Conservation (phyloP, 2,888 invertebrate species). For the Drosophila prolongata region DNA sequence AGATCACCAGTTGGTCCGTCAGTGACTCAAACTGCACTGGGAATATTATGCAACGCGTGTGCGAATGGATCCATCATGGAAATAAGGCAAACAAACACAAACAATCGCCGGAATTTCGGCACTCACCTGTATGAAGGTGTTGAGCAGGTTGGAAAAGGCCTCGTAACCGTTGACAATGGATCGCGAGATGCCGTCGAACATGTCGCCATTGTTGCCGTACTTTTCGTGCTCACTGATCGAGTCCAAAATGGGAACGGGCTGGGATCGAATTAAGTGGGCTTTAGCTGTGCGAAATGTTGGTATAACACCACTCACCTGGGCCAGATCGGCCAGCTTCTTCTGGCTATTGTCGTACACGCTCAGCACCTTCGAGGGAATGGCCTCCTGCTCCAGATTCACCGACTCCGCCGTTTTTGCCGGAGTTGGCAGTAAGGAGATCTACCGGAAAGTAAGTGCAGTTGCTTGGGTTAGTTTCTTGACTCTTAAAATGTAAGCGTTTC, state of each 20-base stretch:
- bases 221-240: slow-evolving; percentile 91
- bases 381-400: slow-evolving; percentile 83
- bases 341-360: slow-evolving; percentile 82
- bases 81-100: slow-evolving; percentile 12
- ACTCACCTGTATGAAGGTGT: slow-evolving; percentile 87
- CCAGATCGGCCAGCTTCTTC: slow-evolving; percentile 73
- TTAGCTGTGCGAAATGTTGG: background rate
- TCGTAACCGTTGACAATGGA: slow-evolving; percentile 89
- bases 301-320: slow-evolving; percentile 70
- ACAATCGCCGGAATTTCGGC: slow-evolving; percentile 59
- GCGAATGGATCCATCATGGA: slow-evolving; percentile 18
- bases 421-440: slow-evolving; percentile 74
- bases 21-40: slow-evolving; percentile 3
- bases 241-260: slow-evolving; percentile 90
- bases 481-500: no score
- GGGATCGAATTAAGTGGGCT: background rate
- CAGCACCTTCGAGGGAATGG: slow-evolving; percentile 80
- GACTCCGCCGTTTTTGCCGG: slow-evolving; percentile 80
- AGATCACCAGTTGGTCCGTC: background rate
- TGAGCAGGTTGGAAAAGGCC: slow-evolving; percentile 88
- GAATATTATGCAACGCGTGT: slow-evolving; percentile 25
- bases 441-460: background rate
- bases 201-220: slow-evolving; percentile 90
- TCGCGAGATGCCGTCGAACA: slow-evolving; percentile 87
- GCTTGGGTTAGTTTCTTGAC: no score